These are phyloP conservation scores for Torymus auratus DNA, from an alignment of 2,888 invertebrate species.

Conservation along the genomic window DNA sequence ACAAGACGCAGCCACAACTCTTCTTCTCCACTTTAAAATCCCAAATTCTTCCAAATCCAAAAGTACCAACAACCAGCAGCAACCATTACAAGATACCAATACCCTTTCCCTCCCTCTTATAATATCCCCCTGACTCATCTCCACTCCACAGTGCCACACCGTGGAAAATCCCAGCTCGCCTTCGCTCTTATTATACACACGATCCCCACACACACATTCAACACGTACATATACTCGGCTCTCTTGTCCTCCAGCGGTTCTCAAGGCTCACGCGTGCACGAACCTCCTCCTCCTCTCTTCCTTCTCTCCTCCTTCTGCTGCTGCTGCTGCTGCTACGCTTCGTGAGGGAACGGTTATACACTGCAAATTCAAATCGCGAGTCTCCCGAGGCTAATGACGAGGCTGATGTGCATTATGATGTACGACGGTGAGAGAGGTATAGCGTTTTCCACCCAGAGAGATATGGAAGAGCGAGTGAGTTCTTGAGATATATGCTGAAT, in stretches of 20 bases:
- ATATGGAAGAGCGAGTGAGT: no score
- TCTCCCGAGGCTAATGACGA: conserved; percentile 40
- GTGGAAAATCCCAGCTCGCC: conserved; percentile 29
- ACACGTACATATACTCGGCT: background rate
- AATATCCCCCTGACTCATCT: no score
- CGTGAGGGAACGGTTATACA: background rate
- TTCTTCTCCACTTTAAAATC: no score
- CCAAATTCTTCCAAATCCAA: no score
- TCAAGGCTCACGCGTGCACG: conserved; percentile 9
- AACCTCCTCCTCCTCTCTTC: background rate
- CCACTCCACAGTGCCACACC: background rate
- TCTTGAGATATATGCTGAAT: no score
- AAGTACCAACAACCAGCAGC: no score
- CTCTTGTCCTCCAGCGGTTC: conserved; percentile 35
- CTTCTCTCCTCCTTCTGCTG: background rate
- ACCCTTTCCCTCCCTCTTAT: no score
- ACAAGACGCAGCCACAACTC: no score
- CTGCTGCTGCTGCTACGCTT: no score
- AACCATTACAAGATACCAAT: no score
- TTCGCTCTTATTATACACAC: background rate
- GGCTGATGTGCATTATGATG: conserved; percentile 34
- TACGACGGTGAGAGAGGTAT: background rate
- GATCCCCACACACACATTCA: background rate
- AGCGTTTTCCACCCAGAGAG: background rate
- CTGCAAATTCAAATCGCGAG: conserved; percentile 31